Conservation (phyloP, 2,113 vertebrate genomes). For the Upupa epops region DNA sequence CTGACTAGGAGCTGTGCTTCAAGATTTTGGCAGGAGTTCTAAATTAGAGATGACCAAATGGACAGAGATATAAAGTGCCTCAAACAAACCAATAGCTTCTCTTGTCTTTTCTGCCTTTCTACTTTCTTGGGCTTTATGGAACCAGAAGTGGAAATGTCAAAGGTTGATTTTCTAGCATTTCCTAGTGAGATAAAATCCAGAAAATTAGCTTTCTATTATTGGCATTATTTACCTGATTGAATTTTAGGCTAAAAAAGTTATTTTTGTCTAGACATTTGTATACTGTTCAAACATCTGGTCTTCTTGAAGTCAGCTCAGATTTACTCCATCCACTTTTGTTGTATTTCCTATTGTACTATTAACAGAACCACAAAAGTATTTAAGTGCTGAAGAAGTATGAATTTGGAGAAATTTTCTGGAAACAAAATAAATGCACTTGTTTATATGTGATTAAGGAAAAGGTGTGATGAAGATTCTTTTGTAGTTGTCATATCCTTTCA, state of each 20-base stretch:
- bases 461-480: background rate
- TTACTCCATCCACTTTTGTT: background rate
- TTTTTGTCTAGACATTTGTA: constrained; percentile 22
- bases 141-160: background rate
- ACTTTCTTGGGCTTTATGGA: background rate
- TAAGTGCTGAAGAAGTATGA: background rate
- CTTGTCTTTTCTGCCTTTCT: background rate
- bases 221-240: background rate
- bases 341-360: background rate
- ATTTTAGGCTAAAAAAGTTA: background rate
- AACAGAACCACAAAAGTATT: background rate
- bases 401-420: background rate
- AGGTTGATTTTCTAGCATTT: background rate
- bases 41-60: background rate
- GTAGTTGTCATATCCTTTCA: background rate
- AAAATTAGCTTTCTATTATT: background rate
- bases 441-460: background rate
- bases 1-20: background rate
- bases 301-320: background rate
- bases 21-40: background rate
- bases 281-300: constrained; percentile 14
- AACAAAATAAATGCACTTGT: background rate
- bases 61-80: background rate
- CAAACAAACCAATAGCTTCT: background rate
- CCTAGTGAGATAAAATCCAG: background rate